Evolutionary conservation across 2,113 vertebrate species (phyloP), one percentile per base, ranked within the genome.

Genomic region (Ammodytes dubius): DNA sequence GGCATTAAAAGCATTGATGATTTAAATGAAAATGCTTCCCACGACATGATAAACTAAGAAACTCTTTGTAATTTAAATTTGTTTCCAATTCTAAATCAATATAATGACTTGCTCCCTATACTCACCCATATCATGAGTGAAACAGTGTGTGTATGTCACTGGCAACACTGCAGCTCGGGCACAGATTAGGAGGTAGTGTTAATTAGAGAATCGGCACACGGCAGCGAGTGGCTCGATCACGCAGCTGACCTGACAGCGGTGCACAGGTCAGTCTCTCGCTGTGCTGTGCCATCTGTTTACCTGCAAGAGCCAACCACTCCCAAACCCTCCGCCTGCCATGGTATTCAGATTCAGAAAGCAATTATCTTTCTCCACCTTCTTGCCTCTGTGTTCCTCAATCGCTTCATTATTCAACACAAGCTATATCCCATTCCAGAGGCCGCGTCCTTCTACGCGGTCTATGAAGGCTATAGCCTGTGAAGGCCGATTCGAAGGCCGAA

Each of bases 211-310:
- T 86, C 61, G 80, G 87, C 83, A 85, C 81, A 88, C 15, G 35
- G 61, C 19, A 77, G 66, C 39, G 37, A 90, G 74, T 73, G 70
- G 43, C 85, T 65, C 40, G 87, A 87, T 91, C 90, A 93, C 75
- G 63, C 69, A 84, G 76, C 70, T 85, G 87, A 87, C 93, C 88
- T 81, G 83, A 84, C 81, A 88, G 83, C 7, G 56, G 89, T 88
- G 85, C 27, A 78, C 85, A 81, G 81, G 85, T 87, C 84, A 75
- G 61, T 6, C n/a, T 74, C 89, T 80, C 58, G 47, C 87, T 74
- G 88, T 12, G 87, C 84, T 47, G 10, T 13, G 75, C 94, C 93
- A 94, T 94, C 93, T 94, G 94, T 92, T 93, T 89, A 93, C 86
- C 89, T 86, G 86, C 46, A 70, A 75, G 65, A 66, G 75, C 74